phyloP scores from a whole-genome alignment of 1,140 invertebrate species.

The Anadara kagoshimensis region DNA sequence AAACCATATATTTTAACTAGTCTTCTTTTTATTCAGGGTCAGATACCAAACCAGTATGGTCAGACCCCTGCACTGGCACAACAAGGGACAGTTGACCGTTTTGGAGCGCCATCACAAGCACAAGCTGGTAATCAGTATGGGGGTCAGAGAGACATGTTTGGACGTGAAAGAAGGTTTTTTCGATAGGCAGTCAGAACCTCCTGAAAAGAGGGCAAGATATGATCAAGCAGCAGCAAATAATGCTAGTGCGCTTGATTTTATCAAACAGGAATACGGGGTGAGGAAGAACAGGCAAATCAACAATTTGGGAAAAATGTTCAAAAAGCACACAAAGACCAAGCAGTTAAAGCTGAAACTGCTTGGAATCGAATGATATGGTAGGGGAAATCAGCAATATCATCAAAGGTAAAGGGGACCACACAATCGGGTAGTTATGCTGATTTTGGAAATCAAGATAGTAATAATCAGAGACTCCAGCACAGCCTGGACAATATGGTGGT shows the following conservation, averaged over 20 bases:
- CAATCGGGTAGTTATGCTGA: slow-evolving; percentile 4
- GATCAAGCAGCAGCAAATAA: slow-evolving; percentile 31
- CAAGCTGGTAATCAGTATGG: slow-evolving; percentile 24
- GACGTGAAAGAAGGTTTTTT: slow-evolving; percentile 12
- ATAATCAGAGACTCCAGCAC: neutral
- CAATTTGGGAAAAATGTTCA: slow-evolving; percentile 14
- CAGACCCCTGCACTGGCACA: slow-evolving; percentile 18
- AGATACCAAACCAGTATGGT: slow-evolving; percentile 19
- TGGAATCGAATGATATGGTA: slow-evolving; percentile 29
- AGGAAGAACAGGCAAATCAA: slow-evolving; percentile 29
- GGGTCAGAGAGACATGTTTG: slow-evolving; percentile 2
- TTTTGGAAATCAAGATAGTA: neutral
- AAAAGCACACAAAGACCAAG: slow-evolving; percentile 14
- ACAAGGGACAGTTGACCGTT: slow-evolving; percentile 15
- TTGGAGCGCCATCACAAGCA: slow-evolving; percentile 3
- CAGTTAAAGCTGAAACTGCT: slow-evolving; percentile 33
- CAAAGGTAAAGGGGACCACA: neutral
- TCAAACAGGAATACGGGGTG: slow-evolving; percentile 57
- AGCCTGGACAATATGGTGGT: neutral
- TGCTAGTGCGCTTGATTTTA: slow-evolving; percentile 54
- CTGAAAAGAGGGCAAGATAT: slow-evolving; percentile 46
- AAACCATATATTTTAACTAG: too few relatives aligned
- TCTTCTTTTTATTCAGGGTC: too few relatives aligned
- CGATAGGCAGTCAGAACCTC: slow-evolving; percentile 41
- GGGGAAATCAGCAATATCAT: slow-evolving; percentile 2